Conservation (phyloP, 2,797 vertebrate genomes). For the Rhadinocentrus ornatus region DNA sequence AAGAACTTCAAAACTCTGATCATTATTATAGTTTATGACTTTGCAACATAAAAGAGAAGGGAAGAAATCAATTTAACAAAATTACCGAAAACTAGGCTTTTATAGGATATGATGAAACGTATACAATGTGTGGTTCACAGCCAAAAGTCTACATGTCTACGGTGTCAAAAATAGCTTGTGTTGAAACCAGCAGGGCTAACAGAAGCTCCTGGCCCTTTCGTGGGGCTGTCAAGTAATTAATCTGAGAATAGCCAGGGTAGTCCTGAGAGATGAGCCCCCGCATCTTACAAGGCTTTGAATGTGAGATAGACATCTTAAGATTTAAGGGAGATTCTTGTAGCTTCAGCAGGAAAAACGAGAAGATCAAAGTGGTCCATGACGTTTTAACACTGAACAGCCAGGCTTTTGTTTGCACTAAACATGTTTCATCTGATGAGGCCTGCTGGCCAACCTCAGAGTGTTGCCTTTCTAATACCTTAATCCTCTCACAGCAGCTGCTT, state of each 20-base stretch:
- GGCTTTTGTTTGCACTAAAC: constrained; percentile 70
- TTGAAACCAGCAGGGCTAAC: constrained; percentile 54
- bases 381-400: constrained; percentile 53
- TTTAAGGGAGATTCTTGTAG: constrained; percentile 57
- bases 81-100: background rate
- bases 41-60: constrained; percentile 10
- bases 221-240: constrained; percentile 69
- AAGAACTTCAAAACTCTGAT: constrained; percentile 6
- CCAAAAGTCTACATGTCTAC: constrained; percentile 28
- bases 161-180: constrained; percentile 48
- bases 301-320: constrained; percentile 60
- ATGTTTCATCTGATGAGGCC: constrained; percentile 68
- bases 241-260: constrained; percentile 60
- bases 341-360: constrained; percentile 40
- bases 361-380: constrained; percentile 66
- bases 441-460: constrained; percentile 44
- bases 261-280: constrained; percentile 47
- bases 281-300: constrained; percentile 67
- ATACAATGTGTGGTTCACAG: constrained; percentile 25
- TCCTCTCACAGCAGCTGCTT: constrained; percentile 49
- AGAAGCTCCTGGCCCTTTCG: constrained; percentile 50
- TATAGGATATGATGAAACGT: constrained; percentile 9
- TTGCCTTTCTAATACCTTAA: constrained; percentile 64
- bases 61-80: constrained; percentile 12
- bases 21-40: background rate